A percentile compares a stretch with the other conserved stretches of the same genome.
phyloP scores from a whole-genome alignment of 2,113 vertebrate genomes.

The Struthidea cinerea region DNA sequence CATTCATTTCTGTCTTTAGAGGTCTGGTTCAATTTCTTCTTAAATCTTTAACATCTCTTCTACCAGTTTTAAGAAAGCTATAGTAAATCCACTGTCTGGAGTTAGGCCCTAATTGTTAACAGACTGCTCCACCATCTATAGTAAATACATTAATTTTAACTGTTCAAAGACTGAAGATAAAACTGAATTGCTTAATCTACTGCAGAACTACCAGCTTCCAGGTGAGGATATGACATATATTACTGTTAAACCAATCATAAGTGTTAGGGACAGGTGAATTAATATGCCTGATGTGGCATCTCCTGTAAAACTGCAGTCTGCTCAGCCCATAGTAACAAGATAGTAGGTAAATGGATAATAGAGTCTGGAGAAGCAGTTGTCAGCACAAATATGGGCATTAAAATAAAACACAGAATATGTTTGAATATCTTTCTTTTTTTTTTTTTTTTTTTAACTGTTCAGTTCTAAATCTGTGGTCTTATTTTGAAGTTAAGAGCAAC shows the following conservation, averaged over 20 bases:
- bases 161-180: background rate
- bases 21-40: background rate
- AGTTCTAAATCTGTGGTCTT: background rate
- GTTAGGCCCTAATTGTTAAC: background rate
- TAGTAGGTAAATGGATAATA: background rate
- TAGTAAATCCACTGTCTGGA: background rate
- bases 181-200: background rate
- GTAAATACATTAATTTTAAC: background rate
- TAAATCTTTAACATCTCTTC: background rate
- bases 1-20: background rate
- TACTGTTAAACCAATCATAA: background rate
- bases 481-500: background rate
- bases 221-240: background rate
- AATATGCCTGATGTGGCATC: background rate
- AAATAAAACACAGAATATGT: background rate
- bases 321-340: background rate
- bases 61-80: background rate
- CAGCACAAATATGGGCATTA: background rate
- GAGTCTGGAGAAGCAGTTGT: background rate
- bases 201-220: background rate
- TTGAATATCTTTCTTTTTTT: background rate
- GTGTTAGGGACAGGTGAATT: background rate
- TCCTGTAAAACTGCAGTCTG: background rate
- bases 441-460: background rate
- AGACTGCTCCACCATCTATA: background rate